A percentile compares a stretch with the other conserved stretches of the same genome.
These are phyloP conservation scores for Oscheius myriophilus DNA, from an alignment of 2,888 invertebrate genomes.

Conservation along the genomic window DNA sequence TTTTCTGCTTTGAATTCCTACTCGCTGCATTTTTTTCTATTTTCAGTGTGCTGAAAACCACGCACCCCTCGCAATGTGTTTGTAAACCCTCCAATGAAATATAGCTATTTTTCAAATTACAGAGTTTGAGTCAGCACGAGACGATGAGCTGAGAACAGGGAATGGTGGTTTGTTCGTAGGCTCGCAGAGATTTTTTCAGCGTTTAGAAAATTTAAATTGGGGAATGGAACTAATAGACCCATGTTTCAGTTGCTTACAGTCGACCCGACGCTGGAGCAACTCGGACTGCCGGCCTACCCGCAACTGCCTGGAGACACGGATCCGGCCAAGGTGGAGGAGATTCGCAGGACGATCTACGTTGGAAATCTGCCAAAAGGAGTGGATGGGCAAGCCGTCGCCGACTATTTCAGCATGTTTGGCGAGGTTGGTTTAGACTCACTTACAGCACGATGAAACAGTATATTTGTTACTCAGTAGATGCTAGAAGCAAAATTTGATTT, in stretches of 20 bases:
- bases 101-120: slow-evolving; percentile 21
- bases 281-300: slow-evolving; percentile 88
- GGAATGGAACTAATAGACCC: slow-evolving; percentile 1
- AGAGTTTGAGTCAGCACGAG: slow-evolving; percentile 9
- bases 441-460: too few species aligned
- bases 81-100: slow-evolving; percentile 1
- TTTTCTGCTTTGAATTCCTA: not conserved
- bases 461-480: too few species aligned
- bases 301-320: slow-evolving; percentile 82
- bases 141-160: slow-evolving; percentile 6
- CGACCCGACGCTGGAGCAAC: slow-evolving; percentile 84
- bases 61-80: not conserved
- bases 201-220: not conserved
- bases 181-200: not conserved
- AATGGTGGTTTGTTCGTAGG: slow-evolving; percentile 8
- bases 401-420: slow-evolving; percentile 79
- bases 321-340: slow-evolving; percentile 82
- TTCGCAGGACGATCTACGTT: slow-evolving; percentile 88
- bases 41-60: slow-evolving; percentile 13
- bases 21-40: not conserved
- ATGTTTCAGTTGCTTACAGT: slow-evolving; percentile 80
- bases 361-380: slow-evolving; percentile 78
- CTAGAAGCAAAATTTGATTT: too few species aligned
- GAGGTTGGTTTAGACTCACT: slow-evolving; percentile 63
- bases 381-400: slow-evolving; percentile 84